Conservation (phyloP, 1,140 invertebrate species). For the Pseudomyrmex flavicornis region DNA sequence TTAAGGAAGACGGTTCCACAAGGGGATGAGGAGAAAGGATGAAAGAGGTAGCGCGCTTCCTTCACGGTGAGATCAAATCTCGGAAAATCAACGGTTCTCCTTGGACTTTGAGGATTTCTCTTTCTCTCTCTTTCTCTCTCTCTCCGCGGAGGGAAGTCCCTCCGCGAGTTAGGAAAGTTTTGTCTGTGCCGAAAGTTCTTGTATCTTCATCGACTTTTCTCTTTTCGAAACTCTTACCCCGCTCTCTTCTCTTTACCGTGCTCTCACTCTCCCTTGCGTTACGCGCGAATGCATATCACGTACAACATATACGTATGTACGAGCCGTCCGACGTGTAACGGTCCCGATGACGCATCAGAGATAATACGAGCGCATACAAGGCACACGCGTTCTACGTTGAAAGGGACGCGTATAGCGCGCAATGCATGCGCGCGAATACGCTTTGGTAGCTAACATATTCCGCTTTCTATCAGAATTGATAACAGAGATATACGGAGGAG, state of each 20-base stretch:
- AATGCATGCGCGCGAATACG: not conserved
- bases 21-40: too few relatives aligned
- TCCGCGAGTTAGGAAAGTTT: constrained; percentile 46
- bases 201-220: constrained; percentile 31
- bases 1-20: constrained; percentile 30
- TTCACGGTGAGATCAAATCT: constrained; percentile 51
- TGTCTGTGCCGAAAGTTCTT: constrained; percentile 33
- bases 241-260: not conserved
- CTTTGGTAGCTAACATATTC: not conserved
- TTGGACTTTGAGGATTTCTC: constrained; percentile 40
- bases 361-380: constrained; percentile 11
- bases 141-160: constrained; percentile 16
- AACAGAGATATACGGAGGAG: not conserved
- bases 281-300: constrained; percentile 14
- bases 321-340: constrained; percentile 24
- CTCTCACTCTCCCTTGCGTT: not conserved
- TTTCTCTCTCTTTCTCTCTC: constrained; percentile 5
- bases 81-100: constrained; percentile 31
- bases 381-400: not conserved
- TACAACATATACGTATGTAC: constrained; percentile 23
- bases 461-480: constrained; percentile 8
- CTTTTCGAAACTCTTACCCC: not conserved
- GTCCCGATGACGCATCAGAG: not conserved
- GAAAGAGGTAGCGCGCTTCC: not conserved
- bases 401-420: not conserved